Evolutionary conservation across 2,113 vertebrate genomes (phyloP), one percentile per base, ranked within the genome.

Genomic region (Tylochromis polylepis): DNA sequence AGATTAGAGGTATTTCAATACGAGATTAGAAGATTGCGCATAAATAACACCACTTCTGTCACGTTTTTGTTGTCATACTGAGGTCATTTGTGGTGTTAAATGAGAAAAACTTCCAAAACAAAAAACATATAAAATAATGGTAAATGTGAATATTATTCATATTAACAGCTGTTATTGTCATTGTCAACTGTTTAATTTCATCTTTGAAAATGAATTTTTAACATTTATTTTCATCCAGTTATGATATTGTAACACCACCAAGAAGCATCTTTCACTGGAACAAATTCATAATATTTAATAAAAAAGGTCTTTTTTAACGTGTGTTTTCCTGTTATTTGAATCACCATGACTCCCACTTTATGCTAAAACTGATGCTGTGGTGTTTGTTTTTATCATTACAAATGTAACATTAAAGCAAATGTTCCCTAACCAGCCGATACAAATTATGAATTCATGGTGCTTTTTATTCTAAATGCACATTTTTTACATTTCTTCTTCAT

Each of bases 41-140:
- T 46, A 0, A 72, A 72, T 46, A 46, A 43, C 3, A 46, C 1
- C 1, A 0, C 41, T 46, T 46, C 22, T 0, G 38, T 46, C 38
- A 27, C 9, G 14, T 46, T 72, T 27, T 72, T 38, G 38, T 46
- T 46, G 67, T 72, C 22, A 46, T 11, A 43, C 62, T 41, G 0
- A 67, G 11, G 1, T 9, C 3, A 0, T 41, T 41, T 67, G 14
- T 72, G 14, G 22, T 46, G 38, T 6, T 72, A 43, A 72, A 18
- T 72, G 0, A 14, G 6, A 67, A 67, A 67, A 67, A 65, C 0
- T 0, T 62, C 12, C 3, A 34, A 20, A 1, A n/a, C 0, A 36
- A 20, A 60, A 20, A 0, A 0, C 3, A 65, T 0, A 5, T 34
- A 38, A 38, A 67, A 5, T 38, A 67, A 38, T 38, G 20, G 34